Evolutionary conservation across 2,888 invertebrate species (phyloP).

Genomic region (Griposia aprilina): DNA sequence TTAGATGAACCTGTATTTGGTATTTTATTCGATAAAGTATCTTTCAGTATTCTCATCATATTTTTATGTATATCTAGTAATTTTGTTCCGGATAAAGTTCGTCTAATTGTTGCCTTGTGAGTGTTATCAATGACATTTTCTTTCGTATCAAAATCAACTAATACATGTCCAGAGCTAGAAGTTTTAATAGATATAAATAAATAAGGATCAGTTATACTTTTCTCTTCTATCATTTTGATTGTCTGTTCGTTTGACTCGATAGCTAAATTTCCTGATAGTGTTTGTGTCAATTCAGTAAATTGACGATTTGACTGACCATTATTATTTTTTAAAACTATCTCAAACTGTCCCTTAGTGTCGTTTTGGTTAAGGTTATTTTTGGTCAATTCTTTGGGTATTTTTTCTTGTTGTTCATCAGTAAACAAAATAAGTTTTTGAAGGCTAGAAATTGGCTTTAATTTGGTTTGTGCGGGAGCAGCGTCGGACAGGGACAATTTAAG

Average conservation of each 20-base stretch:
- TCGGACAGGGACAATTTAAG: conserved; percentile 1
- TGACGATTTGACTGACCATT: conserved; percentile 45
- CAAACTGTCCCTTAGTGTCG: conserved; percentile 48
- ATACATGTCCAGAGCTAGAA: conserved; percentile 69
- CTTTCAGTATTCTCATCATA: conserved; percentile 55
- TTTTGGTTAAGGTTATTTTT: conserved; percentile 30
- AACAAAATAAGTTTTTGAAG: conserved; percentile 23
- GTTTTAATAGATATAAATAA: conserved; percentile 65
- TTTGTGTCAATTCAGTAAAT: conserved; percentile 65
- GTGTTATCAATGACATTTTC: conserved; percentile 42
- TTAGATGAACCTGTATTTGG: not conserved
- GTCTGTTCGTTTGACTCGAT: conserved; percentile 74
- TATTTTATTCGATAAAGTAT: conserved; percentile 15
- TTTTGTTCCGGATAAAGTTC: conserved; percentile 67
- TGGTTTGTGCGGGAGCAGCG: not conserved
- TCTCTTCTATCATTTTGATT: conserved; percentile 70
- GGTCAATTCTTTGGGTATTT: not conserved
- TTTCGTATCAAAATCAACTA: conserved; percentile 67
- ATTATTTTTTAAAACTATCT: conserved; percentile 49
- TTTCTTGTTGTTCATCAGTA: conserved; percentile 29
- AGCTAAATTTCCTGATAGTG: conserved; percentile 70
- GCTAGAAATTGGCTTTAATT: conserved; percentile 20
- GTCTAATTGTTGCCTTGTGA: conserved; percentile 63
- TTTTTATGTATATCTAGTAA: conserved; percentile 68
- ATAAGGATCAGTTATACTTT: conserved; percentile 63